phyloP scores from a whole-genome alignment of 2,113 vertebrate genomes.

The Sceloporus tristichus region DNA sequence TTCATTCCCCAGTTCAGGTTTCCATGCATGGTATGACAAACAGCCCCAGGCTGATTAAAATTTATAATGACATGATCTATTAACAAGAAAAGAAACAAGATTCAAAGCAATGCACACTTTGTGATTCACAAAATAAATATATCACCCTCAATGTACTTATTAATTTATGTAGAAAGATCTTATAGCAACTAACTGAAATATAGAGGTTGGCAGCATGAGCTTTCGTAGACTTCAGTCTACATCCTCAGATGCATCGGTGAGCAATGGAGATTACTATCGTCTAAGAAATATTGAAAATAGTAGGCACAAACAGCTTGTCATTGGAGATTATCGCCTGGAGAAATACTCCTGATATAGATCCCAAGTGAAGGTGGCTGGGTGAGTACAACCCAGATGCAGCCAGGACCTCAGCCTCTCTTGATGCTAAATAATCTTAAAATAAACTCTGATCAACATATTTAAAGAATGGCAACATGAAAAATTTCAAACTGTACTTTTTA shows the following conservation, averaged over 20 bases:
- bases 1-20: neutral
- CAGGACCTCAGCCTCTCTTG: neutral
- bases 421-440: neutral
- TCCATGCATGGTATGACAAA: neutral
- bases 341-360: too few relatives aligned
- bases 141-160: neutral
- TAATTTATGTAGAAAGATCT: neutral
- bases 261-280: neutral
- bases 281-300: neutral
- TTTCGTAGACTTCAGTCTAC: too few relatives aligned
- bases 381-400: too few relatives aligned
- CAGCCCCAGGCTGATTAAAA: neutral
- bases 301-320: neutral
- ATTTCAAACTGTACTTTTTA: neutral
- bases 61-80: neutral
- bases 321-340: too few relatives aligned
- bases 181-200: too few relatives aligned
- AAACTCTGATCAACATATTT: neutral
- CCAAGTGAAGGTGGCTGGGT: neutral
- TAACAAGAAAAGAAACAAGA: neutral
- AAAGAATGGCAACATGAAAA: neutral
- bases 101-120: neutral
- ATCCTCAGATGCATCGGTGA: neutral
- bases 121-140: constrained; percentile 10
- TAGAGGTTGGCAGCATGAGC: too few relatives aligned